Evolutionary conservation across 2,888 invertebrate genomes (phyloP), one percentile per base, ranked within the genome.

Genomic region (Liodrosophila aerea): DNA sequence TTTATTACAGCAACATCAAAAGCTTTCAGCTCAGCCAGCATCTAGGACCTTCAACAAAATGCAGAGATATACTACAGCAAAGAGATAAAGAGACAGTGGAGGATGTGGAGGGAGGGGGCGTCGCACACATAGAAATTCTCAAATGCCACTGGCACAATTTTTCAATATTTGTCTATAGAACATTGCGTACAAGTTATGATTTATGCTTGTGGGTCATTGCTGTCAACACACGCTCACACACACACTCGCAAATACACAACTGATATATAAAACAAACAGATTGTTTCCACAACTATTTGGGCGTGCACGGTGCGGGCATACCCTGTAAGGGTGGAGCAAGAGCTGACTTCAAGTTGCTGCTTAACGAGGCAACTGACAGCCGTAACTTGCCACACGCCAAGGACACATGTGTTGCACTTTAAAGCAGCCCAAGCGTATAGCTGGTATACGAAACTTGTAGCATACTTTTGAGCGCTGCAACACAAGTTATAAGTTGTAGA

Each of bases 161-260:
- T 77, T 59, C 56, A 68, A 74, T 60, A 71, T 65, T 85, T 62
- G 64, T 54, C 59, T 62, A 60, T 46, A 44, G 34, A 64, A 59
- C 56, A 57, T 62, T 36, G 56, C 52, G 56, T 44, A 64, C 62
- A 73, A 77, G 71, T 64, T 87, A 80, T 87, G 88, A 87, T 87
- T 85, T 87, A 87, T 87, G 87, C 76, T 87, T 87, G 75, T 87
- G 81, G 88, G 87, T 87, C 87, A 87, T 69, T 82, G 88, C 87
- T 85, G 87, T 87, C 88, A 87, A 76, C 76, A 72, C 80, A 61
- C 78, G 71, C 57, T 61, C 80, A 62, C 78, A 73, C 57, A 60
- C 60, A 69, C n/a, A n/a, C n/a, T n/a, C n/a, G n/a, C n/a, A n/a
- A n/a, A n/a, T n/a, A n/a, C n/a, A n/a, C n/a, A n/a, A n/a, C n/a